These are phyloP conservation scores for Hippopotamyrus pictus DNA, from an alignment of 2,797 vertebrate species.

Conservation along the genomic window DNA sequence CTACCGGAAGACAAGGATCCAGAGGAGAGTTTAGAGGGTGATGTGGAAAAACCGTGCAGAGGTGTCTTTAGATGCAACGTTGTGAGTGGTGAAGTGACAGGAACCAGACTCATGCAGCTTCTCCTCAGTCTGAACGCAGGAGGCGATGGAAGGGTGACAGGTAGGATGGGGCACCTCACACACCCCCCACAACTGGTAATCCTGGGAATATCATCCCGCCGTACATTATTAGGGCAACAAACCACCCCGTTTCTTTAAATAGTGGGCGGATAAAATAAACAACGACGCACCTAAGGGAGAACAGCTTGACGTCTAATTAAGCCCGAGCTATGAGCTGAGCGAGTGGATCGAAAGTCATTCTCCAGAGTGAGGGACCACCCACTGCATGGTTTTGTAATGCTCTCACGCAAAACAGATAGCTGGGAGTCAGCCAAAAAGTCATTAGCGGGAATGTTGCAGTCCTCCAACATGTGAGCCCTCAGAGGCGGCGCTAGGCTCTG, in stretches of 20 bases:
- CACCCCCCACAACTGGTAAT: not conserved
- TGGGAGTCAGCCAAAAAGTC: not conserved
- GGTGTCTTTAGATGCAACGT: not conserved
- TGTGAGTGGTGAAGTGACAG: not conserved
- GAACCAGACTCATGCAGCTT: not conserved
- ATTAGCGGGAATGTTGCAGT: not conserved
- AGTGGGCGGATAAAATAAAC: not conserved
- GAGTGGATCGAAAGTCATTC: not conserved
- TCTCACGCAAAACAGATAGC: not conserved
- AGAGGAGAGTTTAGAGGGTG: not conserved
- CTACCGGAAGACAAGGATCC: not conserved
- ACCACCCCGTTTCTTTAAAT: not conserved
- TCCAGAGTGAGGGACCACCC: not conserved
- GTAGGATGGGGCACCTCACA: not conserved
- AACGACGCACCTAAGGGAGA: not conserved
- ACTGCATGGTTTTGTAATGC: not conserved
- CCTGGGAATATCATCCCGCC: not conserved
- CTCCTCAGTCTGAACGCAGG: not conserved
- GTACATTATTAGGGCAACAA: not conserved
- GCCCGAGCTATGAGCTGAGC: not conserved
- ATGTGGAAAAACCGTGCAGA: not conserved
- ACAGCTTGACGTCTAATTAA: constrained; percentile 8
- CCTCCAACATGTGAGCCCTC: not conserved
- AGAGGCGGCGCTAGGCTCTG: too few relatives aligned
- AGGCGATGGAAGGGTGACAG: not conserved